Base-by-base conservation (phyloP, 1,140 invertebrate species). In the Drosophila nebulosa region DNA sequence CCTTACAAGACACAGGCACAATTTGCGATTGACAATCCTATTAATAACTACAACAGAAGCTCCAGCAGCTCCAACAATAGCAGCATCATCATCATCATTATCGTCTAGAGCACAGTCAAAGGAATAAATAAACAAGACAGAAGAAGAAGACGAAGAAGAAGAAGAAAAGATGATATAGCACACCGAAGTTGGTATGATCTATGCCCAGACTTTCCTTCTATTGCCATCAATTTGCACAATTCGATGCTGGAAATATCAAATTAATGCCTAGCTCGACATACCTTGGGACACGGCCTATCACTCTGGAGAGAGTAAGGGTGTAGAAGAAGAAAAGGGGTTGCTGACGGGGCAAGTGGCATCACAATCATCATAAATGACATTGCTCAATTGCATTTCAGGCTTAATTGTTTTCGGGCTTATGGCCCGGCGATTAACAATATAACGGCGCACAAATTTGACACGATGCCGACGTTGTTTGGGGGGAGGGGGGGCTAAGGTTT, bases 11-110 rank as follows among this genome's bases (percentile, higher is more conserved):
- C 66, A 58, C 52, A 64, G 66, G 69, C 78, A 74, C 74, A 86
- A 88, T 88, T 88, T 88, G 83, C 83, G 84, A 88, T 88, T 88
- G 83, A 88, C 83, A 88, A 88, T 88, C 72, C 83, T 88, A 88
- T 88, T 88, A 88, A 88, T 88, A 81, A 88, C 74, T 64, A 86
- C 77, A 70, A 64, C 53, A 46, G 42, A 46, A 67, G 59, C 63
- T 46, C 50, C 35, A 68, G 14, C 52, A 61, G 46, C 61, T 26
- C 22, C 64, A 57, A 35, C 36, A 64, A 52, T 26, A 55, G 30
- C 18, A 39, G 58, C 59, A 63, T 22, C 39, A 64, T 61, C 39
- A 42, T 42, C 36, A 16, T 39, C 36, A 39, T 39, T 14, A 39
- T 55, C 59, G 52, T 68, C 39, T 22, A 78, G 60, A 52, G 30